These are phyloP conservation scores for Hydrolagus colliei DNA, from an alignment of 2,797 vertebrate species.

Conservation along the genomic window DNA sequence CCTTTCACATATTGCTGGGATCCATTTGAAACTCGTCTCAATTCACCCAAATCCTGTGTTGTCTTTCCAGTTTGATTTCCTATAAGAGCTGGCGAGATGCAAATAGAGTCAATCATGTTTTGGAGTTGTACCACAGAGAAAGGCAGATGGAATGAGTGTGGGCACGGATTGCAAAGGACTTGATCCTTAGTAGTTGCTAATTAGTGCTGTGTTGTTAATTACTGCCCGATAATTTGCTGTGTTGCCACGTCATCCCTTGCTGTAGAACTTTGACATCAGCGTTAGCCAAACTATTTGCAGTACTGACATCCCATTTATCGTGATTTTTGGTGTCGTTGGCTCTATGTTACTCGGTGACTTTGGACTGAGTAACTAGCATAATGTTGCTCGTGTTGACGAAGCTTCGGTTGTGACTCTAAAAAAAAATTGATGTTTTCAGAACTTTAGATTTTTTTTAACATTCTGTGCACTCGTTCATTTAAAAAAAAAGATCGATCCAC, in stretches of 20 bases:
- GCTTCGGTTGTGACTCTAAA: not conserved
- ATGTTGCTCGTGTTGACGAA: not conserved
- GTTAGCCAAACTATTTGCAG: not conserved
- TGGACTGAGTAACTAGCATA: not conserved
- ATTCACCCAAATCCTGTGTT: not conserved
- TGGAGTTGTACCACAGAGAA: not conserved
- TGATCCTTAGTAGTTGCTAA: not conserved
- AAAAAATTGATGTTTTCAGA: too few species aligned
- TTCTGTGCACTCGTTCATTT: too few species aligned
- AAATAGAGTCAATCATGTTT: not conserved
- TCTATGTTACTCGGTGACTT: not conserved
- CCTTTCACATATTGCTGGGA: too few species aligned
- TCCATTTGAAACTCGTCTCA: not conserved
- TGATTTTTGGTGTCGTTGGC: not conserved
- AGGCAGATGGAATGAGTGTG: not conserved
- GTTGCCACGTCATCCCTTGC: conserved; percentile 8
- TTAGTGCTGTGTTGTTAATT: conserved; percentile 27
- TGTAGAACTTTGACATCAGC: not conserved
- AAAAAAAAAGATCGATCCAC: too few species aligned
- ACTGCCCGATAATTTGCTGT: not conserved
- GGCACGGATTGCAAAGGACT: not conserved
- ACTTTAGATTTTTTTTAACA: too few species aligned
- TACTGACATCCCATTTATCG: not conserved
- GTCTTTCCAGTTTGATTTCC: not conserved
- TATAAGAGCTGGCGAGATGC: not conserved